phyloP scores from a whole-genome alignment of 2,888 invertebrate species.

The Epistrophe eligans region DNA sequence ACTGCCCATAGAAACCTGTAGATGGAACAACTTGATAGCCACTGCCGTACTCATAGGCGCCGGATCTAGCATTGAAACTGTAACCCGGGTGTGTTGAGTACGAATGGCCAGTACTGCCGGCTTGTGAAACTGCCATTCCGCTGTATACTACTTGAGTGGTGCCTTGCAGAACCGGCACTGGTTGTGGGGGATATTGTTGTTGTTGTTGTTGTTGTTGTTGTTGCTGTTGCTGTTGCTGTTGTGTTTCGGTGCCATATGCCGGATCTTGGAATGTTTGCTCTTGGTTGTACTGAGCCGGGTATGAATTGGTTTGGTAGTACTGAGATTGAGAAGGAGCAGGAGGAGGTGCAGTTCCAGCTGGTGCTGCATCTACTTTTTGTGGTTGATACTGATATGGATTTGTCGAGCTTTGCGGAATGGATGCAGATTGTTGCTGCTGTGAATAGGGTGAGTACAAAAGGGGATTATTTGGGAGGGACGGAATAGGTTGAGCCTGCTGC shows the following conservation, averaged over 20 bases:
- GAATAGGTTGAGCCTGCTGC: conserved; percentile 11
- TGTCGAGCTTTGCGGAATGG: conserved; percentile 19
- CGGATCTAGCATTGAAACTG: conserved; percentile 85
- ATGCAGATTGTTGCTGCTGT: conserved; percentile 45
- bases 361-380: background rate
- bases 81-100: conserved; percentile 86
- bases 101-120: conserved; percentile 20
- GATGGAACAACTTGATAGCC: conserved; percentile 85
- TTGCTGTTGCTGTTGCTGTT: conserved; percentile 5
- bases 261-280: conserved; percentile 60
- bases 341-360: background rate
- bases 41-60: conserved; percentile 87
- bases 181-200: conserved; percentile 22
- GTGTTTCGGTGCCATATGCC: conserved; percentile 23
- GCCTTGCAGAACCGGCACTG: conserved; percentile 30
- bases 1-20: conserved; percentile 80
- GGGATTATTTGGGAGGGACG: conserved; percentile 49
- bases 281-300: conserved; percentile 56
- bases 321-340: conserved; percentile 27
- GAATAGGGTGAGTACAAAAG: conserved; percentile 57
- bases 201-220: background rate
- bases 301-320: conserved; percentile 41
- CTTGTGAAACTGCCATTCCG: conserved; percentile 34
- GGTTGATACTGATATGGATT: conserved; percentile 37
- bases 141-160: conserved; percentile 28